Percentiles rank a stretch among this genome's conserved stretches.
Conservation (phyloP, 2,797 vertebrate species). For the Knipowitschia caucasica region DNA sequence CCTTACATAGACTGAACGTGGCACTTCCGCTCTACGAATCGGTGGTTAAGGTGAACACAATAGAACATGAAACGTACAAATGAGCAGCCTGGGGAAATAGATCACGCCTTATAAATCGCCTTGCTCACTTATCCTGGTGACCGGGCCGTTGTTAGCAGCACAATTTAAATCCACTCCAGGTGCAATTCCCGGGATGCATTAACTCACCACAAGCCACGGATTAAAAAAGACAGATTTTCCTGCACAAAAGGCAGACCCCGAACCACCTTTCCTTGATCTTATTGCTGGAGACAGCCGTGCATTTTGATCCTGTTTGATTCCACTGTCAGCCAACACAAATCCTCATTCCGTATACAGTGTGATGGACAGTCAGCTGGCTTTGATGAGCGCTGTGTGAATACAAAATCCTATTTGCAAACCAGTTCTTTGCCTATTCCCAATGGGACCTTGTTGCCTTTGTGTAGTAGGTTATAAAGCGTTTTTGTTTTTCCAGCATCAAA, state of each 20-base stretch:
- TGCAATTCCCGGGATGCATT: constrained; percentile 32
- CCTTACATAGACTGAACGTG: neutral
- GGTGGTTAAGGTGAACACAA: neutral
- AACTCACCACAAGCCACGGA: constrained; percentile 15
- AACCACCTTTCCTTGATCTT: constrained; percentile 4
- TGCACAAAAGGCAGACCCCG: constrained; percentile 1
- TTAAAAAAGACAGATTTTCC: constrained; percentile 12
- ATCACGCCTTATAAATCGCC: constrained; percentile 2
- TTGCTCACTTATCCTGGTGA: neutral
- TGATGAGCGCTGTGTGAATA: neutral
- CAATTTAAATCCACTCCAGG: constrained; percentile 24
- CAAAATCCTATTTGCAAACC: neutral
- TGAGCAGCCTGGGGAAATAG: constrained; percentile 8
- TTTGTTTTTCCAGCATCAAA: constrained; percentile 21
- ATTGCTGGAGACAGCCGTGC: constrained; percentile 16
- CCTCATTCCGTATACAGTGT: neutral
- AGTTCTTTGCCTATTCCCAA: neutral
- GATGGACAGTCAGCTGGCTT: neutral
- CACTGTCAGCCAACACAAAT: neutral
- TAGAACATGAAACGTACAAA: constrained; percentile 13
- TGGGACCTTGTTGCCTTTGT: constrained; percentile 3
- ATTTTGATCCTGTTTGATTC: constrained; percentile 19
- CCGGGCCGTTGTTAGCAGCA: constrained; percentile 5
- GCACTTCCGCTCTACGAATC: neutral
- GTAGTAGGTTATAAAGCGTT: constrained; percentile 32